Base-by-base conservation (phyloP, 2,888 invertebrate genomes). In the Aproaerema taeniolella region DNA sequence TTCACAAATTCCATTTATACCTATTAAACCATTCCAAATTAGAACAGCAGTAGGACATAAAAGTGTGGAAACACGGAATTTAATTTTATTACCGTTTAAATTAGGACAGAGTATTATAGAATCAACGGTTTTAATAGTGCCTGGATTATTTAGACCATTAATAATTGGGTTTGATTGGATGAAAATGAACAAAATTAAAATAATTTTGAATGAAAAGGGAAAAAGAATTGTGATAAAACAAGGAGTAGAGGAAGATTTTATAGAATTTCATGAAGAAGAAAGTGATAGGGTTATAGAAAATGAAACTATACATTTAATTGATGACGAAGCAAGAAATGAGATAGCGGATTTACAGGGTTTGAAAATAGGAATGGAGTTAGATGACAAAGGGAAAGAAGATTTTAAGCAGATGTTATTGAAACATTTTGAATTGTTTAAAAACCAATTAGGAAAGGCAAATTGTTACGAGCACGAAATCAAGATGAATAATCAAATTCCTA, bases 161-260 rank as follows among this genome's bases (percentile, higher is more conserved):
- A 32, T 39, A 26, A 2, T 39, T 10, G 39, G 39, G 7, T 39
- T 39, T 17, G 39, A 39, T 26, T 39, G 39, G 39, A 2, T 32
- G 8, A 32, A 32, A 11, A 1, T 5, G 12, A 14, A 32, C 10
- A 8, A 26, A n/a, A 16, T 32, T 12, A 10, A 11, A 6, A 33
- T 33, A 4, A 2, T 20, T 9, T 8, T 33, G 20, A 3, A 20
- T 2, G 11, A 12, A 20, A 10, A 10, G 2, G n/a, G 20, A 7
- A 11, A 20, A 10, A 15, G 31, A 14, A 31, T 31, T 7, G 9
- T 15, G n/a, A 5, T 31, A 14, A 15, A 31, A 31, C 7, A 15
- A 15, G 15, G 15, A 5, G n/a, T 9, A 4, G n/a, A 6, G n/a
- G 9, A 15, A 12, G 7, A 8, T 14, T 31, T 15, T 11, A 3